Evolutionary conservation across 2,888 invertebrate genomes (phyloP), one percentile per base, ranked within the genome.

Genomic region (Caenorhabditis sp.): DNA sequence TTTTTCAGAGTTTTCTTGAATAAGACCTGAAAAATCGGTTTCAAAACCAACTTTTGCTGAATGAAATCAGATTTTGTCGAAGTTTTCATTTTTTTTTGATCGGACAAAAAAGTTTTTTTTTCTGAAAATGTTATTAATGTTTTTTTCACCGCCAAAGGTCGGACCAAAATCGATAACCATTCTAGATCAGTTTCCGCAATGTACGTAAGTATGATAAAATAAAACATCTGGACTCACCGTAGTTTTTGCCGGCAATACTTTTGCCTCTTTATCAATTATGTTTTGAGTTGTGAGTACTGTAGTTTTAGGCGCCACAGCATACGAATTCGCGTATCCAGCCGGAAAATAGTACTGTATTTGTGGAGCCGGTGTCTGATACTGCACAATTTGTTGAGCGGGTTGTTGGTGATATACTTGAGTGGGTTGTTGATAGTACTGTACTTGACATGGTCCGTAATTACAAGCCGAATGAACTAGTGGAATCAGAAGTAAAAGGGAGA

Each of bases 291-390:
- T 23, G 26, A 49, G 8, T 43, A 55, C 5, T 1, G 27, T 55
- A 26, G 58, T 50, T 36, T 63, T 58, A 8, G 69, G 69, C 21
- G 69, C 62, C 43, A 69, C 49, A 37, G 61, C 53, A 49, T 69
- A 69, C n/a, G 65, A 51, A 27, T 65, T 65, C 1, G 51, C 60
- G 36, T 31, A 36, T 26, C 10, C 55, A 10, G 26, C 43, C 1
- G 59, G 59, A 37, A 61, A 65, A 54, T 62, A 65, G 23, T 69
- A 63, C 23, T 60, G 64, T 4, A 50, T 6, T 26, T 43, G 43
- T 17, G 43, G 12, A 2, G 43, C 17, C 2, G 26, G 24, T 55
- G 55, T 19, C 27, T 31, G 31, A 31, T 31, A 31, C 10, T 31
- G 31, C 10, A 31, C 10, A 4, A 31, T 10, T 57, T 57, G 61